Evolutionary conservation across 2,113 vertebrate genomes (phyloP).

Genomic region (Chrysemys picta): DNA sequence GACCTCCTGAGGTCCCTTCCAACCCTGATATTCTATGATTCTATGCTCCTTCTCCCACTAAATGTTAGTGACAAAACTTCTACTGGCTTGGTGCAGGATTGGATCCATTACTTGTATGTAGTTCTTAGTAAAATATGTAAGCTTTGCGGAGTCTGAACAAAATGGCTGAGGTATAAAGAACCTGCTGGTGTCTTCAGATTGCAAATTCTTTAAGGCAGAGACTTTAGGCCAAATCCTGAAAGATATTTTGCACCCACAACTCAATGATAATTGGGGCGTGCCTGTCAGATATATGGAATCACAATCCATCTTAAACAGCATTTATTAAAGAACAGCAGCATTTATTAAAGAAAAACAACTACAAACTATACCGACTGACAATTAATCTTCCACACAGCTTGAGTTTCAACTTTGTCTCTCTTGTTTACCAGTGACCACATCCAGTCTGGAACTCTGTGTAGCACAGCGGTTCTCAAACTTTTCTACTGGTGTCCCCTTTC

Average conservation of each 20-base stretch:
- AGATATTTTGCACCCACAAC: background rate
- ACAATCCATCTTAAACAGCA: background rate
- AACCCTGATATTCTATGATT: too few relatives aligned
- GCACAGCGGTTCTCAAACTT: too few relatives aligned
- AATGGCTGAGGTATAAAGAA: background rate
- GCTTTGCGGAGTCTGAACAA: background rate
- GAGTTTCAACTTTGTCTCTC: background rate
- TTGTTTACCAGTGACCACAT: background rate
- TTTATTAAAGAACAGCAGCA: background rate
- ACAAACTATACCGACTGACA: background rate
- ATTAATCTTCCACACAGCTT: background rate
- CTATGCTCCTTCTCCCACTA: background rate
- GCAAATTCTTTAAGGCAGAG: background rate
- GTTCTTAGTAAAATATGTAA: background rate
- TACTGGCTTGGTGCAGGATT: background rate
- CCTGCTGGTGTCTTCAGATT: background rate
- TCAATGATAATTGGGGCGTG: fast-evolving
- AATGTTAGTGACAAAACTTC: background rate
- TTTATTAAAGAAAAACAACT: background rate
- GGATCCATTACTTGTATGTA: background rate
- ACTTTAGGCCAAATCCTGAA: background rate
- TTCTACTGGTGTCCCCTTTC: too few relatives aligned
- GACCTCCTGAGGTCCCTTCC: too few relatives aligned
- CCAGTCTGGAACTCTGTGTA: background rate
- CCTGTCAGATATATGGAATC: background rate